Base-by-base conservation (phyloP, 2,797 vertebrate species). In the Uromys caudimaculatus region DNA sequence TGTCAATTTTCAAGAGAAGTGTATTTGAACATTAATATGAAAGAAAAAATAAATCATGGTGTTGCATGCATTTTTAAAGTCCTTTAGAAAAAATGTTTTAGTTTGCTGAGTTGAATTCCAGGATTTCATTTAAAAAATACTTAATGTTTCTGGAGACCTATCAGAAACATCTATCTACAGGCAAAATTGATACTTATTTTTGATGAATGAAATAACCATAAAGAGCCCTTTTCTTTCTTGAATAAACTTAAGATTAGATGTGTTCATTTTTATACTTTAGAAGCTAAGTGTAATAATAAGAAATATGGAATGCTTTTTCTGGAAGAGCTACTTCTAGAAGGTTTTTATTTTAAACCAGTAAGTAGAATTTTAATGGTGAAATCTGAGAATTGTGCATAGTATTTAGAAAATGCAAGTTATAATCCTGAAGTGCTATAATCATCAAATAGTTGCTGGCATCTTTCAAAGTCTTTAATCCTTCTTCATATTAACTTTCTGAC, bases 401-500 rank as follows among this genome's bases (percentile, higher is more conserved):
- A 83, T 95, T 95, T 94, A 93, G 79, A 96, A 97, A 97, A 96
- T 94, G 52, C 41, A 94, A 96, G 73, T 67, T 95, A 95, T 95
- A 97, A 97, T 97, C 79, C 83, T 97, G 41, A 92, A 95, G 71
- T 95, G 87, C 44, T 96, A 95, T 90, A 91, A 97, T 97, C 79
- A 95, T 77, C 73, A 96, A 96, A 96, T 86, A 96, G 85, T 86
- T 94, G 4, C 62, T 47, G 89, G 58, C 58, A 96, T 96, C 93
- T 96, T 95, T 94, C 67, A 95, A 95, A 96, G 95, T 97, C 87
- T 92, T 96, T 97, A 97, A 96, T 96, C 95, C 44, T 93, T 85
- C n/a, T 96, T 76, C 35, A 92, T 76, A 97, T 97, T 97, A 97
- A 94, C 94, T 96, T 97, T 96, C 85, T 97, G 95, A 96, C 96